Percentiles rank a stretch among this genome's conserved stretches.
These are phyloP conservation scores for Laspeyria flexula DNA, from an alignment of 2,888 invertebrate species.

Conservation along the genomic window DNA sequence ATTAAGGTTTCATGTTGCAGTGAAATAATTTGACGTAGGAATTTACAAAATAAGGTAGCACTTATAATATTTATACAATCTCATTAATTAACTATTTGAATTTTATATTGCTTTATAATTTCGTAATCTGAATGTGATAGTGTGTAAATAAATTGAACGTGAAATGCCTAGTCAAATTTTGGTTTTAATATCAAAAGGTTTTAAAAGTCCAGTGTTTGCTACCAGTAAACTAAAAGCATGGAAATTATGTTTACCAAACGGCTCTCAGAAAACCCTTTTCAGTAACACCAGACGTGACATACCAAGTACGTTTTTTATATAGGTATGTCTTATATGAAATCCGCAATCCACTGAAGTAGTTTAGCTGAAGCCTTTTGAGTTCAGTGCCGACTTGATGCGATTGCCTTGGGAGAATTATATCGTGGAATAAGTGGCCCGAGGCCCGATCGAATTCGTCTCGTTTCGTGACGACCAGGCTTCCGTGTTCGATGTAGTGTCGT, in stretches of 20 bases:
- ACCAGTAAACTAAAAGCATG: not conserved
- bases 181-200: too few species aligned
- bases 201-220: too few species aligned
- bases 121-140: too few species aligned
- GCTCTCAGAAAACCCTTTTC: not conserved
- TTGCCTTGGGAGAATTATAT: slow-evolving; percentile 6
- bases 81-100: too few species aligned
- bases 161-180: too few species aligned
- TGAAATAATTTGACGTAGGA: too few species aligned
- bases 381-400: slow-evolving; percentile 1
- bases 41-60: too few species aligned
- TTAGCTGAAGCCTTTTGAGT: slow-evolving; percentile 10
- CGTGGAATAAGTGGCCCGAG: not conserved
- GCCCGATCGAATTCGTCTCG: slow-evolving; percentile 32
- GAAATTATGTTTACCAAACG: not conserved
- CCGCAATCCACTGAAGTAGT: slow-evolving; percentile 9
- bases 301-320: slow-evolving; percentile 1
- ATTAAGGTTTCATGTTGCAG: too few species aligned
- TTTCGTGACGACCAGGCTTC: slow-evolving; percentile 32
- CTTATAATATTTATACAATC: too few species aligned
- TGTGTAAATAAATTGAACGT: too few species aligned
- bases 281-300: slow-evolving; percentile 3
- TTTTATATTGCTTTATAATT: too few species aligned
- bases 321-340: slow-evolving; percentile 1
- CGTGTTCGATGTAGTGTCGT: slow-evolving; percentile 33